Evolutionary conservation across 2,888 invertebrate species (phyloP), one percentile per base, ranked within the genome.

Genomic region (Macropis europaea): DNA sequence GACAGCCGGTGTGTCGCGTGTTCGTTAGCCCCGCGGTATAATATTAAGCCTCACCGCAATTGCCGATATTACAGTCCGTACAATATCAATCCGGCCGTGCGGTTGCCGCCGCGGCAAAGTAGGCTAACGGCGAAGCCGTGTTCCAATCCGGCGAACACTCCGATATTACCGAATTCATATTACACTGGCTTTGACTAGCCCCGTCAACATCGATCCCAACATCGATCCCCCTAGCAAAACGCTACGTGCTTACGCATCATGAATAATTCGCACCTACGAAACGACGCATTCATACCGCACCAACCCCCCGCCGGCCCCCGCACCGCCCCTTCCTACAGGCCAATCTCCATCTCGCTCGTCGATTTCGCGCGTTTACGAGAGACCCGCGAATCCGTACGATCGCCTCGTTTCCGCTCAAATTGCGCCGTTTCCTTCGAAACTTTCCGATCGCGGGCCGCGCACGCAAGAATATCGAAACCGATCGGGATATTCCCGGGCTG

Each of bases 151-250:
- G 28, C 56, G 38, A 26, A 30, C 42, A 24, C 62, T 54, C 59
- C 54, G 50, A 73, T 66, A 73, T 73, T 66, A 56, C 64, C 66
- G 45, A 60, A 73, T 63, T 64, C 73, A 52, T 73, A 72, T 73
- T 73, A 73, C 73, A 48, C 50, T 43, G 60, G 59, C 73, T 73
- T 73, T 60, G 45, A 60, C 54, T 64, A 50, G 42, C 53, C 7
- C 54, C 59, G 66, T 72, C 73, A 73, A 66, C 73, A 66, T 73
- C 59, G 73, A 73, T 66, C 73, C 59, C n/a, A n/a, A n/a, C n/a
- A 56, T 50, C 50, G 54, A 24, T 3, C n/a, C 19, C 38, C 11
- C n/a, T n/a, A n/a, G 11, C 11, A 40, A 52, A 57, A 57, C 40
- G 63, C 47, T 34, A 40, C n/a, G 45, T 42, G 59, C 50, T 52